phyloP scores from a whole-genome alignment of 2,888 invertebrate species.

The Drosophila bunnanda region DNA sequence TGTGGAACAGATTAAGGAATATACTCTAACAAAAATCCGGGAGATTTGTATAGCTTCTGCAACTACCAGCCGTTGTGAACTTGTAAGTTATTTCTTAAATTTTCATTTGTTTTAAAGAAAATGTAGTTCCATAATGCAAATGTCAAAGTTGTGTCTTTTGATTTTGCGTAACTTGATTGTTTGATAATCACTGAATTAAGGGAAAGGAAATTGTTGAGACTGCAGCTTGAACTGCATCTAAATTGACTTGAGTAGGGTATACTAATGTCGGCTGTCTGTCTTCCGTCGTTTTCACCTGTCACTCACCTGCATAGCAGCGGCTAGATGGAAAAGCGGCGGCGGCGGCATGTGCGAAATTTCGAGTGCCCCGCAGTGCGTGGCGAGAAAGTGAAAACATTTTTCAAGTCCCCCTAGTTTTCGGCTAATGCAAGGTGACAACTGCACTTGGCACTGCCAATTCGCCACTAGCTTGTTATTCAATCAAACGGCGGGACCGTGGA shows the following conservation, averaged over 20 bases:
- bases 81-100: not conserved
- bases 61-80: not conserved
- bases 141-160: not conserved
- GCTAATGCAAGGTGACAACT: slow-evolving; percentile 61
- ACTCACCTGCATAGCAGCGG: slow-evolving; percentile 67
- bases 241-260: not conserved
- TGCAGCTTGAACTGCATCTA: not conserved
- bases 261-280: not conserved
- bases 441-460: slow-evolving; percentile 63
- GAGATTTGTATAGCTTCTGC: not conserved
- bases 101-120: not conserved
- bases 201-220: not conserved
- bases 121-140: not conserved
- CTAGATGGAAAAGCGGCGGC: slow-evolving; percentile 40
- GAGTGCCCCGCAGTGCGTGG: slow-evolving; percentile 65
- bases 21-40: not conserved
- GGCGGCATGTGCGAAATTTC: slow-evolving; percentile 60
- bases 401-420: slow-evolving; percentile 20
- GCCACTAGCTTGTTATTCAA: slow-evolving; percentile 63
- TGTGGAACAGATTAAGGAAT: too few species aligned
- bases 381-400: slow-evolving; percentile 81
- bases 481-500: slow-evolving; percentile 49
- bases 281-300: not conserved
- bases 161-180: slow-evolving; percentile 6
- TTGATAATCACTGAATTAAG: not conserved